These are phyloP conservation scores for Urocyon cinereoargenteus DNA, from an alignment of 2,797 vertebrate species.

Conservation along the genomic window DNA sequence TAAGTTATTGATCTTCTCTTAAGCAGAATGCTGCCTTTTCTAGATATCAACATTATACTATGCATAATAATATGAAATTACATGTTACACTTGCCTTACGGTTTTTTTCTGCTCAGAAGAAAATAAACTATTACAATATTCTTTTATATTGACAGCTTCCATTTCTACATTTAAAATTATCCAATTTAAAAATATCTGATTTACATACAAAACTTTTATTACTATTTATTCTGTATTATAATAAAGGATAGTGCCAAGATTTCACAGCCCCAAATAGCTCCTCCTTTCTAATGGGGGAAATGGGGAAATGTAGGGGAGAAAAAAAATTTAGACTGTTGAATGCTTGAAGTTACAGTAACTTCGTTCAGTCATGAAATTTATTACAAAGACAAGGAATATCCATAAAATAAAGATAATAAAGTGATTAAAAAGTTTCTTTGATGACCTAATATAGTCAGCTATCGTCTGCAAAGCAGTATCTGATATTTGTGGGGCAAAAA, in stretches of 20 bases:
- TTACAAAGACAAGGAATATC: neutral
- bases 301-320: neutral
- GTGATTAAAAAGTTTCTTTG: neutral
- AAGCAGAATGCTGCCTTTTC: conserved; percentile 31
- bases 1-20: conserved; percentile 32
- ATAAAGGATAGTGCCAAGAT: neutral
- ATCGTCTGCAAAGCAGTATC: neutral
- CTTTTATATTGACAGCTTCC: conserved; percentile 1
- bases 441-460: neutral
- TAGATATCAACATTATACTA: conserved; percentile 15
- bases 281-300: neutral
- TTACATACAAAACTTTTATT: conserved; percentile 28
- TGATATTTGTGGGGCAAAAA: neutral
- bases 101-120: conserved; percentile 49
- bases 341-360: neutral
- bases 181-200: conserved; percentile 27
- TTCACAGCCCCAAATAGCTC: neutral
- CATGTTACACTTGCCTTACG: neutral
- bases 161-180: conserved; percentile 60
- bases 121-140: conserved; percentile 43
- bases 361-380: conserved; percentile 22
- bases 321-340: neutral
- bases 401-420: conserved; percentile 47
- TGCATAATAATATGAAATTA: conserved; percentile 6
- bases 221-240: conserved; percentile 37